Evolutionary conservation across 1,140 invertebrate species (phyloP), one percentile per base, ranked within the genome.

Genomic region (Zeugodacus cucurbitae): DNA sequence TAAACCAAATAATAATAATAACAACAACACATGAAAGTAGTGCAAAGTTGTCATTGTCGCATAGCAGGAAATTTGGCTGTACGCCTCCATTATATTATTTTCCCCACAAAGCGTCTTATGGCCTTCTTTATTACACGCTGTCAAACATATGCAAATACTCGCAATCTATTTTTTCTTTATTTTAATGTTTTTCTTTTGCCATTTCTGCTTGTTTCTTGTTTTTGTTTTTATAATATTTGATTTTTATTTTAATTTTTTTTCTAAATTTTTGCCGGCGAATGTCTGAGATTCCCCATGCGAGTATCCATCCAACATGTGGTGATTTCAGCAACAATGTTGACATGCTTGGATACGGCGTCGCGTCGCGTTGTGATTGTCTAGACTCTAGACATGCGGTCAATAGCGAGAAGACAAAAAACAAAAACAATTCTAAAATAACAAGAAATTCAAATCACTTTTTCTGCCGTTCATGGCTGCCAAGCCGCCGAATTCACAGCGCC

Each of bases 311-410:
- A 22, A 29, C 41, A 32, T 74, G 64, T 34, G 67, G 64, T 48
- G 64, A 88, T 88, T 74, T 41, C 64, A 17, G 67, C 62, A 64
- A 87, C 26, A 87, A 87, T 37, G 41, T 86, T 70, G 74, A 64
- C 62, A 88, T 62, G 88, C 82, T 67, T 70, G 88, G 88, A 86
- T 88, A 67, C 88, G 78, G 37, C 74, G 26, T 82, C 17, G 7
- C 64, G 32, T 29, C 37, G 74, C 74, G 74, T 34, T 82, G 37
- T 48, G 44, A 37, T 22, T 87, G 86, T 41, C 86, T 87, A 87
- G 86, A 87, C 86, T 41, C 86, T 67, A 87, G 86, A 70, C 86
- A 67, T 82, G 74, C 74, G 74, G 74, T 82, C 74, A 82, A 82
- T 82, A 82, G 41, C 74, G 41, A 82, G 41, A 82, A 82, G 74